A percentile compares a stretch with the other conserved stretches of the same genome.
These are phyloP conservation scores for Phylloscopus whistleri DNA, from an alignment of 2,113 vertebrate genomes.

Conservation along the genomic window DNA sequence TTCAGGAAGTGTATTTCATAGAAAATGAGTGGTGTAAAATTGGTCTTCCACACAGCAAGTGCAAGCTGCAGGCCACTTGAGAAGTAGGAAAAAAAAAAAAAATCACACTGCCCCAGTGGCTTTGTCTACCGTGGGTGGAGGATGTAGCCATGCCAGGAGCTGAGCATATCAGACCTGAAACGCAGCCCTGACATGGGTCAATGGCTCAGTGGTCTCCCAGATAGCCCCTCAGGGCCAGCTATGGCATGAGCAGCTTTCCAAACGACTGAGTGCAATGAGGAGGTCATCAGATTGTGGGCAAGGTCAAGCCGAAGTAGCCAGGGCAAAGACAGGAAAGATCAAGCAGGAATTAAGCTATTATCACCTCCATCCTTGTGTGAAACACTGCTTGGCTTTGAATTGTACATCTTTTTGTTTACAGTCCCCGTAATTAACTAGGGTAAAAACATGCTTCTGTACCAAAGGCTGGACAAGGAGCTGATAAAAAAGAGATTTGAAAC, in stretches of 20 bases:
- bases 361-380: conserved; percentile 79
- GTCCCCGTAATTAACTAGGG: conserved; percentile 55
- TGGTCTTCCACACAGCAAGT: conserved; percentile 47
- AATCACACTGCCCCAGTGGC: not conserved
- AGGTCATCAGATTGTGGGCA: conserved; percentile 88
- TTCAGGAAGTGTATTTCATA: conserved; percentile 67
- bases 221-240: conserved; percentile 77
- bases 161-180: conserved; percentile 83
- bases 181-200: conserved; percentile 90
- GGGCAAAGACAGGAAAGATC: conserved; percentile 86
- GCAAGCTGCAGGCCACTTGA: conserved; percentile 55
- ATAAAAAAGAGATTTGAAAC: conserved; percentile 26
- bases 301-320: conserved; percentile 83
- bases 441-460: conserved; percentile 35
- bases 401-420: conserved; percentile 65
- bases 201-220: conserved; percentile 78
- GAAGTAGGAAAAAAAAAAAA: not conserved
- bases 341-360: conserved; percentile 88
- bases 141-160: conserved; percentile 76
- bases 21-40: conserved; percentile 76
- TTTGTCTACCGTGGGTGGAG: conserved; percentile 74
- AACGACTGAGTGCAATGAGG: conserved; percentile 73
- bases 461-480: conserved; percentile 24
- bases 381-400: conserved; percentile 74
- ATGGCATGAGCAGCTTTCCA: conserved; percentile 72